Conservation (phyloP, 2,797 vertebrate species). For the Rhyacichthys aspro region DNA sequence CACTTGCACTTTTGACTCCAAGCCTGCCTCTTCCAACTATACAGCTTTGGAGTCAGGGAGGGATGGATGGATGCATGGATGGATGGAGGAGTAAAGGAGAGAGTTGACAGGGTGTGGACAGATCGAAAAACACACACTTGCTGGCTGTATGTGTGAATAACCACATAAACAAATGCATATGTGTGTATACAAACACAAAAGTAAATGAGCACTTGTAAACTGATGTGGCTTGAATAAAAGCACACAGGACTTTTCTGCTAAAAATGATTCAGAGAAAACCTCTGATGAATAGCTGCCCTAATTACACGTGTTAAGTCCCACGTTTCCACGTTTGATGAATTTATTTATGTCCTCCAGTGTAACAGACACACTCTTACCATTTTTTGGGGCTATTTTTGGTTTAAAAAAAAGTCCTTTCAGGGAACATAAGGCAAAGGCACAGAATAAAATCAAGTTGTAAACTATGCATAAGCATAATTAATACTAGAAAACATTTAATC, state of each 20-base stretch:
- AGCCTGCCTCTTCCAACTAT: conserved; percentile 58
- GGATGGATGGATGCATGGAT: conserved; percentile 44
- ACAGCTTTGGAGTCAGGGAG: conserved; percentile 26
- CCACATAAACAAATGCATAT: conserved; percentile 69
- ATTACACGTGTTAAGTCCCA: no score
- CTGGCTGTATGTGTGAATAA: conserved; percentile 55
- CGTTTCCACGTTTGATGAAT: no score
- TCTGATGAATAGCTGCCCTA: background rate
- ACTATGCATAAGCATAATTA: no score
- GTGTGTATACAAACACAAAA: conserved; percentile 59
- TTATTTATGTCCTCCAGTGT: no score
- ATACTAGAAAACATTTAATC: no score
- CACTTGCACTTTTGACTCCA: conserved; percentile 79
- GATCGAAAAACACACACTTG: conserved; percentile 62
- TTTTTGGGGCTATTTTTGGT: no score
- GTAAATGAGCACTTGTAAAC: conserved; percentile 64
- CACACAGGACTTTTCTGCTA: conserved; percentile 25
- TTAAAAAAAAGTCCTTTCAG: no score
- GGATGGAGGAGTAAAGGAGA: conserved; percentile 31
- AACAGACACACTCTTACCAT: no score
- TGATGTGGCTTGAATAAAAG: conserved; percentile 50
- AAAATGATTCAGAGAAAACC: conserved; percentile 27
- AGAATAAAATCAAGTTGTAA: no score
- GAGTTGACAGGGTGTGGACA: conserved; percentile 69
- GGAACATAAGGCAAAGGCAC: no score